These are phyloP conservation scores for Empis livida DNA, from an alignment of 2,888 invertebrate genomes.

Conservation along the genomic window DNA sequence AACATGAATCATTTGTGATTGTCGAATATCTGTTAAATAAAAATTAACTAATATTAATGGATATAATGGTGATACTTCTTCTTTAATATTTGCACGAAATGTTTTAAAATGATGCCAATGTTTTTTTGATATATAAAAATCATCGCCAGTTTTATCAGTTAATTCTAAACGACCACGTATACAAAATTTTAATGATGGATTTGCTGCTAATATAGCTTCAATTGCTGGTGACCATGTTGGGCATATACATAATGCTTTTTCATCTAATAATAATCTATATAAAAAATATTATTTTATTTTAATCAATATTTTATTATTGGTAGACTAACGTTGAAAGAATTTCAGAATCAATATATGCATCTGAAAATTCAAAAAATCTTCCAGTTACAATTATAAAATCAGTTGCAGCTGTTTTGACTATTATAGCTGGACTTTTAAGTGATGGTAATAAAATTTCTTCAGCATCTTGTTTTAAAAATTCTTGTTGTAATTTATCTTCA, in stretches of 20 bases:
- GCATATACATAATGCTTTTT: constrained; percentile 31
- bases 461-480: constrained; percentile 16
- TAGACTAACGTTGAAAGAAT: constrained; percentile 25
- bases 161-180: constrained; percentile 47
- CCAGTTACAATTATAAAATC: constrained; percentile 29
- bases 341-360: constrained; percentile 23
- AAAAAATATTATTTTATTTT: not conserved
- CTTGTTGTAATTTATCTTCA: constrained; percentile 17
- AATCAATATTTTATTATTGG: too few relatives aligned
- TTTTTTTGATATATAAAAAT: constrained; percentile 25
- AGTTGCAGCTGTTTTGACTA: constrained; percentile 25
- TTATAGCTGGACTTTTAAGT: constrained; percentile 22
- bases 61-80: constrained; percentile 25
- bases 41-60: constrained; percentile 27
- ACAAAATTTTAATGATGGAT: constrained; percentile 50
- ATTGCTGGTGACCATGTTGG: constrained; percentile 48
- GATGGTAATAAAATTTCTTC: constrained; percentile 23
- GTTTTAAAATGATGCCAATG: constrained; percentile 22
- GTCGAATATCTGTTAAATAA: constrained; percentile 9
- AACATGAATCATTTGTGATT: not conserved
- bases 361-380: constrained; percentile 20
- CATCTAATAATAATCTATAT: constrained; percentile 21
- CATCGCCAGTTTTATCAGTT: constrained; percentile 42
- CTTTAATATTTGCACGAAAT: constrained; percentile 20
- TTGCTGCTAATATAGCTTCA: constrained; percentile 43